A percentile compares a stretch with the other conserved stretches of the same genome.
These are phyloP conservation scores for Pimephales promelas DNA, from an alignment of 2,113 vertebrate species.

Conservation along the genomic window DNA sequence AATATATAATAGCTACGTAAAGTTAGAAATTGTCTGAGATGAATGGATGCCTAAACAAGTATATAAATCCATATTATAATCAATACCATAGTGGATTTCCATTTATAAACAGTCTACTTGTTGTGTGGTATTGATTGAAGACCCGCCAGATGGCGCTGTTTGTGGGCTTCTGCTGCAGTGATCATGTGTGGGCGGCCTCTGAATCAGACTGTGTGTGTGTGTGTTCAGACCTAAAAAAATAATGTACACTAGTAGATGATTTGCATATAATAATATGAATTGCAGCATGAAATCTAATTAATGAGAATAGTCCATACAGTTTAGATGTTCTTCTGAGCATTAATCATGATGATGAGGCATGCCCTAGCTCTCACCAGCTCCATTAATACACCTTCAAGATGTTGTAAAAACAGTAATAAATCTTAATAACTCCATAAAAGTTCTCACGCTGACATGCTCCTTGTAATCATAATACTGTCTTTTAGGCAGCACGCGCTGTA, in stretches of 20 bases:
- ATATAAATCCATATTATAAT: not conserved
- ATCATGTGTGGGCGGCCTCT: not conserved
- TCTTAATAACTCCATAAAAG: not conserved
- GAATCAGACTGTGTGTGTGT: not conserved
- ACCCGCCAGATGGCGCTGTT: slow-evolving; percentile 20
- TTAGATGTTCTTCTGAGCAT: not conserved
- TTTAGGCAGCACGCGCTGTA: slow-evolving; percentile 36
- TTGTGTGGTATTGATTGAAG: too few relatives aligned
- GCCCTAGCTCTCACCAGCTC: not conserved
- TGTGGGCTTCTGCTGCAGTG: not conserved
- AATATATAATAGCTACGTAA: not conserved
- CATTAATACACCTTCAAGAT: not conserved
- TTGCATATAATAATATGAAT: not conserved
- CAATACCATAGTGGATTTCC: too few relatives aligned
- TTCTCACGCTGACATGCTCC: not conserved
- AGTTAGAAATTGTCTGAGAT: not conserved
- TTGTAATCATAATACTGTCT: slow-evolving; percentile 21
- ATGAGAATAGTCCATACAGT: not conserved
- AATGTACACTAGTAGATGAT: not conserved
- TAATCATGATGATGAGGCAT: not conserved
- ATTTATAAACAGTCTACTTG: too few relatives aligned
- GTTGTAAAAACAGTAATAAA: not conserved
- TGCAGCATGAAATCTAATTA: not conserved
- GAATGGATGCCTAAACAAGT: not conserved
- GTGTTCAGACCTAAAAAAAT: not conserved